These are phyloP conservation scores for Dicyrtomina minuta DNA, from an alignment of 2,888 invertebrate genomes.

Conservation along the genomic window DNA sequence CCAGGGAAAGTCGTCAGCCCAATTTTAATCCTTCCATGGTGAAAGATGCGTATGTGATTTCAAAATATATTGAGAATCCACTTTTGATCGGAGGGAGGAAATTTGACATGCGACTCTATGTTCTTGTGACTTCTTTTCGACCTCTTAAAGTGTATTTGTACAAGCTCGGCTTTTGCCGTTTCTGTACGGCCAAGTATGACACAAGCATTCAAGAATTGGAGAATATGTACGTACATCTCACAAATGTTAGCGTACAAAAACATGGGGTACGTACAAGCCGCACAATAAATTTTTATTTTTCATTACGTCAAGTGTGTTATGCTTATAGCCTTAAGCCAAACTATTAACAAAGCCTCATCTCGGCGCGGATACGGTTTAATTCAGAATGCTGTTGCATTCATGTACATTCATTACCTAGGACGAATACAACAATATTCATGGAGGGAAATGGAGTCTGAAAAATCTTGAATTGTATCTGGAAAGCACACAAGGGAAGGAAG, in stretches of 20 bases:
- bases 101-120: slow-evolving; percentile 94
- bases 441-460: slow-evolving; percentile 91
- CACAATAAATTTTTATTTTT: background rate
- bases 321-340: background rate
- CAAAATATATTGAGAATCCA: slow-evolving; percentile 83
- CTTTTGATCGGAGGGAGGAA: slow-evolving; percentile 90
- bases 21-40: slow-evolving; percentile 76
- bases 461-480: slow-evolving; percentile 87
- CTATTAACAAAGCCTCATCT: background rate
- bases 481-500: slow-evolving; percentile 82
- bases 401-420: slow-evolving; percentile 68
- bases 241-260: slow-evolving; percentile 97
- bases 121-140: slow-evolving; percentile 92
- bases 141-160: slow-evolving; percentile 90
- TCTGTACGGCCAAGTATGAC: slow-evolving; percentile 94
- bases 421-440: slow-evolving; percentile 90
- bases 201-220: slow-evolving; percentile 82
- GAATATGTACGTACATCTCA: slow-evolving; percentile 91
- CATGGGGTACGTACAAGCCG: slow-evolving; percentile 71
- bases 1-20: slow-evolving; percentile 79
- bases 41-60: slow-evolving; percentile 92
- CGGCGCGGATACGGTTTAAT: too few relatives aligned
- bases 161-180: slow-evolving; percentile 89
- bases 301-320: background rate
- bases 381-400: too few relatives aligned